Evolutionary conservation across 2,113 vertebrate genomes (phyloP).

Genomic region (Leiothrix lutea): DNA sequence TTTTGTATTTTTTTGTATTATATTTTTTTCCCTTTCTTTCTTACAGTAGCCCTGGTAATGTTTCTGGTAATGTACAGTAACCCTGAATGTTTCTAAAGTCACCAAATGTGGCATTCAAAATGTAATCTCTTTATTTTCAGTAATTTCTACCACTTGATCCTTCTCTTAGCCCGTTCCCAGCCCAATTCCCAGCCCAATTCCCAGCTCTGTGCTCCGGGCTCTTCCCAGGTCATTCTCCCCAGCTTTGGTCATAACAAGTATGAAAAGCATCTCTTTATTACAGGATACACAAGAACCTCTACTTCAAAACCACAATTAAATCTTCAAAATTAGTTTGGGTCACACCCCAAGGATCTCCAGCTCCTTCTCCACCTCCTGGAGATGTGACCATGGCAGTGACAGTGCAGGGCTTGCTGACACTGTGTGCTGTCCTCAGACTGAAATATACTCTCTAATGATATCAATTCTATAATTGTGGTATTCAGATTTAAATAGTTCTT

Average conservation of each 20-base stretch:
- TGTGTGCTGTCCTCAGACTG: neutral
- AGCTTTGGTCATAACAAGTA: neutral
- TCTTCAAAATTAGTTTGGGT: neutral
- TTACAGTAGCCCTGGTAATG: neutral
- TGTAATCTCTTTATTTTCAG: neutral
- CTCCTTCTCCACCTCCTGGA: neutral
- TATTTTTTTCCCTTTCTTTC: neutral
- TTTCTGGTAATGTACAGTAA: too few relatives aligned
- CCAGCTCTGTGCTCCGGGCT: neutral
- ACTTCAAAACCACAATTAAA: neutral
- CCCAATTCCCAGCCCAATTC: neutral
- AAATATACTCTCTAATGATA: neutral
- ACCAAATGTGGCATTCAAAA: neutral
- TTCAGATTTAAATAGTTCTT: neutral
- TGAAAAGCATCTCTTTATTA: neutral
- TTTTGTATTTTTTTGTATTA: neutral
- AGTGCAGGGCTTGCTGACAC: neutral
- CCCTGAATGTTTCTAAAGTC: neutral
- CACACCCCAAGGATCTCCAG: neutral
- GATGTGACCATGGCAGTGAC: neutral
- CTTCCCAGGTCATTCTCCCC: neutral
- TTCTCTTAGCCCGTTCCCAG: neutral
- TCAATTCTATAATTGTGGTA: neutral
- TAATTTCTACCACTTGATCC: neutral
- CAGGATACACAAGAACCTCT: neutral